A percentile compares a stretch with the other conserved stretches of the same genome.
These are phyloP conservation scores for Caprella mutica DNA, from an alignment of 2,888 invertebrate species.

Conservation along the genomic window DNA sequence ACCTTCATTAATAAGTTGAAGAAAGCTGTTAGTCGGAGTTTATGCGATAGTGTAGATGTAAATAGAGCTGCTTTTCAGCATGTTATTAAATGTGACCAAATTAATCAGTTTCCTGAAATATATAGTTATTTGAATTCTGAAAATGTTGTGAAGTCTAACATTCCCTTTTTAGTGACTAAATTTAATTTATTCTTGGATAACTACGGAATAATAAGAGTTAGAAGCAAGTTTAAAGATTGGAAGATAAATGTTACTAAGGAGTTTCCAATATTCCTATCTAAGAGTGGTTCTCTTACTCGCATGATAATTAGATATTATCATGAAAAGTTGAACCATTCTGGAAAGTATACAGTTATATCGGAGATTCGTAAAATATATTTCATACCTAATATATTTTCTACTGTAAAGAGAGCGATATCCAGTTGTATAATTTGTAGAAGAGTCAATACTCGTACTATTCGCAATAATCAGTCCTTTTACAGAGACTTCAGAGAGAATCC, in stretches of 20 bases:
- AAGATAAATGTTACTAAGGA: neutral
- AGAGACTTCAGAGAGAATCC: neutral
- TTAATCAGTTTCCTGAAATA: too few species aligned
- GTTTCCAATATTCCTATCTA: neutral
- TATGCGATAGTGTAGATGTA: too few species aligned
- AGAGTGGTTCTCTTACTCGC: neutral
- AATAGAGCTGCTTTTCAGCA: too few species aligned
- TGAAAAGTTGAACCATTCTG: neutral
- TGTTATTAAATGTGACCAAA: too few species aligned
- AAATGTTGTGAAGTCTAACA: too few species aligned
- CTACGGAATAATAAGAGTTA: neutral
- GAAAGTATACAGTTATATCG: neutral
- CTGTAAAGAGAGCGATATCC: neutral
- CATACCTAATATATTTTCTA: neutral
- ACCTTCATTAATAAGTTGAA: too few species aligned
- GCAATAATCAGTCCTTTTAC: neutral
- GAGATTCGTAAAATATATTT: neutral
- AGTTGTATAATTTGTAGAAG: neutral
- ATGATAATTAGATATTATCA: neutral
- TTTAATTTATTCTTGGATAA: too few species aligned
- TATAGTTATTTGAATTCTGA: too few species aligned
- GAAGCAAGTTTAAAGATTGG: neutral
- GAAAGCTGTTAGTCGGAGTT: too few species aligned
- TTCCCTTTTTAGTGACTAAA: too few species aligned
- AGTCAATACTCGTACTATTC: neutral